Evolutionary conservation across 2,797 vertebrate species (phyloP).

Genomic region (Ammospiza maritima): DNA sequence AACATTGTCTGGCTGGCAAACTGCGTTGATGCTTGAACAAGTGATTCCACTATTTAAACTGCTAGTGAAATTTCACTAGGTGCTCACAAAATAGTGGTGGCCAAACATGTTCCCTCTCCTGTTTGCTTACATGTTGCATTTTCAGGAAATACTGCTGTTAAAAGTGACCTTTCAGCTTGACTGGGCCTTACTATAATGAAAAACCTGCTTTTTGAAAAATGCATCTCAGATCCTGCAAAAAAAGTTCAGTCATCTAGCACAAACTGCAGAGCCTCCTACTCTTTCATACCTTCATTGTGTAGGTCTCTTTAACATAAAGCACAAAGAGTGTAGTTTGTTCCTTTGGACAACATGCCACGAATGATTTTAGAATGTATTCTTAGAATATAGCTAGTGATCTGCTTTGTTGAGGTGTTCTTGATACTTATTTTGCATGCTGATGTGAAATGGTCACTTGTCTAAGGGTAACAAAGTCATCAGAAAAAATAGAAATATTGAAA

Average conservation of each 20-base stretch:
- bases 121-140: neutral
- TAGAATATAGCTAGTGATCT: neutral
- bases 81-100: neutral
- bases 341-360: neutral
- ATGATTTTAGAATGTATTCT: neutral
- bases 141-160: neutral
- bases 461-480: neutral
- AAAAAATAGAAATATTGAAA: neutral
- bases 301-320: neutral
- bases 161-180: neutral
- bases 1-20: neutral
- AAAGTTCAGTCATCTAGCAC: neutral
- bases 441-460: neutral
- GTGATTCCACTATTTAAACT: neutral
- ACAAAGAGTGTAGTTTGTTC: neutral
- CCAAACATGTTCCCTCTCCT: neutral
- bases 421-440: neutral
- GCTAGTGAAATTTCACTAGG: neutral
- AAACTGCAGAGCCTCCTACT: neutral
- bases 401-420: neutral
- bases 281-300: neutral
- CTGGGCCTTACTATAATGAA: neutral
- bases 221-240: neutral
- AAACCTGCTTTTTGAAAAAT: neutral
- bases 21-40: neutral